phyloP scores from a whole-genome alignment of 2,797 vertebrate species.

The Diplodus puntazzo region DNA sequence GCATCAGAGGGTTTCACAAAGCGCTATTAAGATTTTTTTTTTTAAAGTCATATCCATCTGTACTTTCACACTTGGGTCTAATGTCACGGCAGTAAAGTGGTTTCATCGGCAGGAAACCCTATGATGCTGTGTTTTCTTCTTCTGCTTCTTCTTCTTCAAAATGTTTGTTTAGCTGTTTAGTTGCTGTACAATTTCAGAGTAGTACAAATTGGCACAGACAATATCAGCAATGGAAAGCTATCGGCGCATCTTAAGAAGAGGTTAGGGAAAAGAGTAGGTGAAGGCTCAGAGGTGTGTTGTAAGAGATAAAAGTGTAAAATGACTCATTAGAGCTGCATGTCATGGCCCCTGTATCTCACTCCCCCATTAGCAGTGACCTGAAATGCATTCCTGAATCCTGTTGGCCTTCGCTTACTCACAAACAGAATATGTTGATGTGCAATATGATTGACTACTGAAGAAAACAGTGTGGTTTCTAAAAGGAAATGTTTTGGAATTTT shows the following conservation, averaged over 20 bases:
- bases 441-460: slow-evolving; percentile 79
- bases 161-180: neutral
- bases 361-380: slow-evolving; percentile 11
- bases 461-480: slow-evolving; percentile 34
- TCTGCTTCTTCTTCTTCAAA: neutral
- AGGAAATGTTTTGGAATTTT: slow-evolving; percentile 8
- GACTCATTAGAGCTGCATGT: slow-evolving; percentile 9
- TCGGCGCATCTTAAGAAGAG: slow-evolving; percentile 22
- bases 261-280: neutral
- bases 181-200: neutral
- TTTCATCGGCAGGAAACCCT: neutral
- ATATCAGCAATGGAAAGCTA: neutral
- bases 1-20: slow-evolving; percentile 14
- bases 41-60: neutral
- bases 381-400: slow-evolving; percentile 32
- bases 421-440: slow-evolving; percentile 67
- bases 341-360: slow-evolving; percentile 2
- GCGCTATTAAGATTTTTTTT: slow-evolving; percentile 7
- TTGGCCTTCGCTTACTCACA: neutral
- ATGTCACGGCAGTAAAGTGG: slow-evolving; percentile 32
- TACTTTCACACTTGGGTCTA: slow-evolving; percentile 13
- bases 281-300: neutral
- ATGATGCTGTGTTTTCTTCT: neutral
- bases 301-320: neutral
- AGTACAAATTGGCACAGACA: neutral